These are phyloP conservation scores for Chrysolophus pictus DNA, from an alignment of 2,797 vertebrate genomes.

Conservation along the genomic window DNA sequence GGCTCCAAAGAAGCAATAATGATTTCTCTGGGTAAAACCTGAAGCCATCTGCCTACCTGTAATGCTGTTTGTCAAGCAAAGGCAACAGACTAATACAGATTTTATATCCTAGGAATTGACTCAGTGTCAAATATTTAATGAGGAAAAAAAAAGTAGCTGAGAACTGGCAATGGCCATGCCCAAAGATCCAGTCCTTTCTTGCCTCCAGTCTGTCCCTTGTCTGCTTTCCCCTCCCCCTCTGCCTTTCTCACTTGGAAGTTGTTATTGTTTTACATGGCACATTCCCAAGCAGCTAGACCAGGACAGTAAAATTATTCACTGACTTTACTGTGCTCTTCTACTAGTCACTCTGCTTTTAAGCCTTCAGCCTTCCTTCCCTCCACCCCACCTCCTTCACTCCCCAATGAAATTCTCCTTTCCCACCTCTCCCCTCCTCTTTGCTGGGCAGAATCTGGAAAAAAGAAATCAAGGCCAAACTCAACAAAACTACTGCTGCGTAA, in stretches of 20 bases:
- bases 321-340: slow-evolving; percentile 73
- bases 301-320: slow-evolving; percentile 78
- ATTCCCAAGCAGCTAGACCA: slow-evolving; percentile 70
- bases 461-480: slow-evolving; percentile 75
- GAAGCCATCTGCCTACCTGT: slow-evolving; percentile 29
- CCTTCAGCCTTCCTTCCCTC: slow-evolving; percentile 39
- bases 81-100: neutral
- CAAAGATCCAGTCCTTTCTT: slow-evolving; percentile 17
- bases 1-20: slow-evolving; percentile 38
- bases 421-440: slow-evolving; percentile 31
- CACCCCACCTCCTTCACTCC: slow-evolving; percentile 31
- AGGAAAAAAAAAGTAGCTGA: neutral
- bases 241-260: slow-evolving; percentile 69
- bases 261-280: slow-evolving; percentile 77
- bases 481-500: slow-evolving; percentile 76
- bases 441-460: slow-evolving; percentile 71
- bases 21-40: neutral
- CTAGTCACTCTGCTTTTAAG: slow-evolving; percentile 65
- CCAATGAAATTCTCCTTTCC: slow-evolving; percentile 57
- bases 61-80: slow-evolving; percentile 5
- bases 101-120: slow-evolving; percentile 42
- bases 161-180: slow-evolving; percentile 1
- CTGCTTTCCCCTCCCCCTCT: slow-evolving; percentile 16
- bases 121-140: slow-evolving; percentile 60
- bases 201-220: neutral